Percentiles rank a stretch among this genome's conserved stretches.
phyloP scores from a whole-genome alignment of 2,888 invertebrate genomes.

The Drosophila anomalipes region DNA sequence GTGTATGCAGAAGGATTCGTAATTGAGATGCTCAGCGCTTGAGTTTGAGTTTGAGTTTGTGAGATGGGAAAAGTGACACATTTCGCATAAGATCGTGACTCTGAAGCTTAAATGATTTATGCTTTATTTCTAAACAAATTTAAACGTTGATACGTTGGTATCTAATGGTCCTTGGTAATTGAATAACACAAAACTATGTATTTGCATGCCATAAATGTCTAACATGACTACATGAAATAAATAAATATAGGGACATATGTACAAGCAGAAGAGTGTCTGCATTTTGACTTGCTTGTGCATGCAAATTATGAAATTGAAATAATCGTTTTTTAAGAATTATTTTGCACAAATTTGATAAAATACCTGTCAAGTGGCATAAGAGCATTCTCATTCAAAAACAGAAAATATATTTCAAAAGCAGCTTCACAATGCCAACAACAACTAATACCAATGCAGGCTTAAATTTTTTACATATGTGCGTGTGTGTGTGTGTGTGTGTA shows the following conservation, averaged over 20 bases:
- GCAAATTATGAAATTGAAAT: conserved; percentile 48
- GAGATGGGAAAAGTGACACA: conserved; percentile 4
- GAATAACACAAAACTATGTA: conserved; percentile 43
- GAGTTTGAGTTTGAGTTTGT: not conserved
- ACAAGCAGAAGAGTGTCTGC: not conserved
- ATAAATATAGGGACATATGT: not conserved
- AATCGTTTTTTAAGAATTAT: conserved; percentile 72
- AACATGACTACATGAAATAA: conserved; percentile 5
- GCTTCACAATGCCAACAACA: conserved; percentile 41
- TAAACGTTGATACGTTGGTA: conserved; percentile 24
- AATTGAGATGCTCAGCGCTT: conserved; percentile 28
- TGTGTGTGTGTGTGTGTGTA: conserved; percentile 11
- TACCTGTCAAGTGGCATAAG: conserved; percentile 76
- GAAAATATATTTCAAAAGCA: conserved; percentile 57
- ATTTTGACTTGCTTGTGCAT: conserved; percentile 14
- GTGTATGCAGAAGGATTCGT: not conserved
- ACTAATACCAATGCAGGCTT: conserved; percentile 18
- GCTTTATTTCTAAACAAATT: conserved; percentile 25
- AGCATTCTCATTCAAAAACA: conserved; percentile 60
- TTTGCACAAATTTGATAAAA: conserved; percentile 66
- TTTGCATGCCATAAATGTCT: conserved; percentile 34
- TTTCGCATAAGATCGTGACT: conserved; percentile 4
- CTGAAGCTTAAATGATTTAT: conserved; percentile 49
- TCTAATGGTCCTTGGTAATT: conserved; percentile 37
- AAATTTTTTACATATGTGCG: not conserved